Conservation (phyloP, 2,888 invertebrate genomes). For the Acronicta aceris region DNA sequence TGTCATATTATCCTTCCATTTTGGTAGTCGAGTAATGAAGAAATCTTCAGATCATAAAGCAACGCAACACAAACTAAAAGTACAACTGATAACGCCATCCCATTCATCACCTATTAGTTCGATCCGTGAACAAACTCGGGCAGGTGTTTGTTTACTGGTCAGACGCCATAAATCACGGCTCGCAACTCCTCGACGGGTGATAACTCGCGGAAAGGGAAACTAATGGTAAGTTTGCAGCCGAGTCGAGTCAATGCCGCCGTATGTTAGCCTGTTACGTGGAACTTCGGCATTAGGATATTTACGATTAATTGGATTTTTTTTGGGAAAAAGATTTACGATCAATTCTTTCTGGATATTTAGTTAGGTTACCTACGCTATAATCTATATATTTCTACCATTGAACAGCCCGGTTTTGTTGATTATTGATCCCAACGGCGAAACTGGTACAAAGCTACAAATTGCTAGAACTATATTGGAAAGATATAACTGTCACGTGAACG, state of each 20-base stretch:
- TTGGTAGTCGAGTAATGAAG: no score
- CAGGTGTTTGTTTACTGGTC: conserved; percentile 50
- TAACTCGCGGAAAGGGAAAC: conserved; percentile 33
- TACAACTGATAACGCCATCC: conserved; percentile 1
- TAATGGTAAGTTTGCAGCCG: conserved; percentile 15
- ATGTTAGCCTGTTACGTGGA: conserved; percentile 11
- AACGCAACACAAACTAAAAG: background rate
- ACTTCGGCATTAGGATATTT: conserved; percentile 16
- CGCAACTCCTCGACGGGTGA: conserved; percentile 40
- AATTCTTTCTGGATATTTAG: background rate
- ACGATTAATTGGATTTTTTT: conserved; percentile 14
- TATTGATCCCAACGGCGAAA: background rate
- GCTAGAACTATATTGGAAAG: background rate
- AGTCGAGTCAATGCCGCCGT: conserved; percentile 12
- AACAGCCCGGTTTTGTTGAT: background rate
- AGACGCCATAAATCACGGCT: conserved; percentile 49
- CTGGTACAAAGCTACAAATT: no score
- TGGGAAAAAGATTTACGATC: background rate
- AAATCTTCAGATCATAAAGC: background rate
- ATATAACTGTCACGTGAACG: conserved; percentile 4
- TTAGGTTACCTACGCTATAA: no score
- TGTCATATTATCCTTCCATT: no score
- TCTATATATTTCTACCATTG: no score
- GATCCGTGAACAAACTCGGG: conserved; percentile 29
- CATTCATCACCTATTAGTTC: conserved; percentile 40